Conservation (phyloP, 1,140 invertebrate species). For the Drosophila nebulosa region DNA sequence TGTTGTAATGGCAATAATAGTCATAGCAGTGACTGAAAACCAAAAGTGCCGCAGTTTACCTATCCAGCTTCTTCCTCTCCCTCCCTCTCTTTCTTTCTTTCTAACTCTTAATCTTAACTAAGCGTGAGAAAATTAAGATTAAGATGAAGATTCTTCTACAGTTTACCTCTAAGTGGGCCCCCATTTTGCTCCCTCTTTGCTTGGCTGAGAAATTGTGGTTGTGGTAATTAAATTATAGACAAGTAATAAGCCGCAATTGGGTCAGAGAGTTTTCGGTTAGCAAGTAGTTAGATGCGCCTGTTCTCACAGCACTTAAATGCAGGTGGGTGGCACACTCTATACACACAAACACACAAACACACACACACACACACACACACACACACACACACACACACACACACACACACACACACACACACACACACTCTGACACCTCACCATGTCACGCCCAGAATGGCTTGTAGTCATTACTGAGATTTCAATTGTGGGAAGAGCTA, state of each 20-base stretch:
- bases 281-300: conserved; percentile 6
- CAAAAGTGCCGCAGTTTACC: conserved; percentile 49
- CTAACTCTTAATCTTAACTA: no score
- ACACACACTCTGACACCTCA: conserved; percentile 3
- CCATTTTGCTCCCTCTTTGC: background rate
- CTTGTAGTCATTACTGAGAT: conserved; percentile 22
- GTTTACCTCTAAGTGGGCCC: background rate
- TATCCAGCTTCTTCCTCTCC: background rate
- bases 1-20: conserved; percentile 26
- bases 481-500: conserved; percentile 29
- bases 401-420: background rate
- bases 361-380: conserved; percentile 16
- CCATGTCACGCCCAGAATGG: background rate
- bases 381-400: conserved; percentile 17
- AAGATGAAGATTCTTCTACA: background rate
- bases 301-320: conserved; percentile 41
- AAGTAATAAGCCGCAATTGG: conserved; percentile 67
- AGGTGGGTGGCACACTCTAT: conserved; percentile 42
- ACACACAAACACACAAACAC: no score
- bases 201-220: background rate
- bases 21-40: conserved; percentile 39
- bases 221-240: conserved; percentile 61
- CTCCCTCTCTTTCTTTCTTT: background rate
- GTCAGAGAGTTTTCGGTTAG: conserved; percentile 23
- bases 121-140: conserved; percentile 43